phyloP scores from a whole-genome alignment of 2,888 invertebrate species.

The Patella pellucida region DNA sequence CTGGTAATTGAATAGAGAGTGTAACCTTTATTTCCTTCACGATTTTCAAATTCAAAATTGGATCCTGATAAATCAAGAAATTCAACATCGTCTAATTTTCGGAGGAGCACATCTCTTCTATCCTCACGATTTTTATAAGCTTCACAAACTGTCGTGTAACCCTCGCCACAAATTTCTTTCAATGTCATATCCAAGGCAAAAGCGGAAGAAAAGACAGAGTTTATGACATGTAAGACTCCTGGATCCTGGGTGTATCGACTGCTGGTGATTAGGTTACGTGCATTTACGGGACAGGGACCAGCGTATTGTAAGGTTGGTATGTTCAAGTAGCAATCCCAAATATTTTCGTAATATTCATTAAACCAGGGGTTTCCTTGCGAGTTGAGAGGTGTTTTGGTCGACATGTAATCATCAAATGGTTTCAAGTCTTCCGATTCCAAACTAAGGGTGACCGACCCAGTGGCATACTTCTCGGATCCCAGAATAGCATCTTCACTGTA shows the following conservation, averaged over 20 bases:
- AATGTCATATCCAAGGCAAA: constrained; percentile 58
- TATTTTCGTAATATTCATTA: constrained; percentile 69
- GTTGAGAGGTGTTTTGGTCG: constrained; percentile 52
- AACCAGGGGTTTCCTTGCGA: constrained; percentile 72
- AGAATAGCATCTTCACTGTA: constrained; percentile 47
- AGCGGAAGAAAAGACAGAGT: constrained; percentile 65
- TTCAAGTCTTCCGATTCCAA: constrained; percentile 53
- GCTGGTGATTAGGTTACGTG: constrained; percentile 42
- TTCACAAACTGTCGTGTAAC: constrained; percentile 61
- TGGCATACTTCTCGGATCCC: constrained; percentile 44
- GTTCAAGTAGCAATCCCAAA: constrained; percentile 67
- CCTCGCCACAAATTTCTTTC: constrained; percentile 49
- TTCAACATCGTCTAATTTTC: constrained; percentile 47
- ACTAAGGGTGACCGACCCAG: constrained; percentile 50
- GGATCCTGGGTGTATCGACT: constrained; percentile 58
- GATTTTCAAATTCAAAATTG: constrained; percentile 50
- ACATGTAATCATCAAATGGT: constrained; percentile 59
- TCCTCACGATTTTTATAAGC: constrained; percentile 45
- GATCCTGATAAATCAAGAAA: constrained; percentile 56
- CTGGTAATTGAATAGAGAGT: constrained; percentile 42
- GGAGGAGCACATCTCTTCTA: constrained; percentile 41
- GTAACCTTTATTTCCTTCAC: constrained; percentile 63
- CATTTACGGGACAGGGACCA: constrained; percentile 38
- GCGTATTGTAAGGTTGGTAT: constrained; percentile 41
- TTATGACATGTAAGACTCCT: constrained; percentile 62